A percentile compares a stretch with the other conserved stretches of the same genome.
Evolutionary conservation across 2,113 vertebrate genomes (phyloP).

Genomic region (Daboia siamensis): DNA sequence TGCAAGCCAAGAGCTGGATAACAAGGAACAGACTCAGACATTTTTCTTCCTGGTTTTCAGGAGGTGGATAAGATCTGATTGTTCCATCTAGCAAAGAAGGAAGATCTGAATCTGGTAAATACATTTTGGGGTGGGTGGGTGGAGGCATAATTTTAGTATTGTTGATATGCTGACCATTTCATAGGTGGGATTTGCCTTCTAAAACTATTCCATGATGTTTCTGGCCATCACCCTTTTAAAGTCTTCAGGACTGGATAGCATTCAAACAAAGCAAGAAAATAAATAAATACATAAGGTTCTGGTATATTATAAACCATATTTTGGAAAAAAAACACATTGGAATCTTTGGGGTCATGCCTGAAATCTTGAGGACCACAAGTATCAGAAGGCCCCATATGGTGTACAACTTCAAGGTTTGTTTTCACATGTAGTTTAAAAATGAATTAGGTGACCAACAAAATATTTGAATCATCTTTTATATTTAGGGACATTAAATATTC

Average conservation of each 20-base stretch:
- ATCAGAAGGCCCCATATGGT: neutral
- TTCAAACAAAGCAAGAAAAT: neutral
- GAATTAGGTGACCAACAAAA: neutral
- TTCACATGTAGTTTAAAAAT: neutral
- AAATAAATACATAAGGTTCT: neutral
- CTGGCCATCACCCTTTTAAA: neutral
- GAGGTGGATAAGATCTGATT: neutral
- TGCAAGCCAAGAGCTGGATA: neutral
- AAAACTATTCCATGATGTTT: neutral
- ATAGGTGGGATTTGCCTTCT: neutral
- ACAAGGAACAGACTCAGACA: neutral
- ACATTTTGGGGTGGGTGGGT: neutral
- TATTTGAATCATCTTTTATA: neutral
- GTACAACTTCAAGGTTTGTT: neutral
- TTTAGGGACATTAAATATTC: slow-evolving; percentile 12
- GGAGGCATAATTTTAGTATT: neutral
- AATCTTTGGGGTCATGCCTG: neutral
- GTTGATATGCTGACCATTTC: neutral
- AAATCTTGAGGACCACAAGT: neutral
- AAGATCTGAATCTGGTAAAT: neutral
- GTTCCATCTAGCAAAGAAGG: neutral
- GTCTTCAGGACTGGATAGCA: neutral
- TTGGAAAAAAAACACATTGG: neutral
- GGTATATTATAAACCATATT: neutral
- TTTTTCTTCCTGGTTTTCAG: neutral